These are phyloP conservation scores for Osmoderma eremita DNA, from an alignment of 2,888 invertebrate species.

Conservation along the genomic window DNA sequence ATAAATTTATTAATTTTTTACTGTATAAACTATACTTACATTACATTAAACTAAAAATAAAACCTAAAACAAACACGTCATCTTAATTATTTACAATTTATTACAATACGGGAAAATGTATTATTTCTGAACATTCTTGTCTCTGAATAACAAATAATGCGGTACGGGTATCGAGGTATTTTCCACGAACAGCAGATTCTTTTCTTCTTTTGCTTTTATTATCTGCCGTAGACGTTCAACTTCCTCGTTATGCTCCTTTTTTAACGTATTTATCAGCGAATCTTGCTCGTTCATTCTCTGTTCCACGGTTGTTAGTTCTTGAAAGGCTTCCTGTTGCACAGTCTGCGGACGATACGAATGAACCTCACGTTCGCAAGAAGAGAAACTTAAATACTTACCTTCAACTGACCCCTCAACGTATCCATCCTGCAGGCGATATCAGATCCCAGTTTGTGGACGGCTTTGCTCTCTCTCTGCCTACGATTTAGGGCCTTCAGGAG, in stretches of 20 bases:
- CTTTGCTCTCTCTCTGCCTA: constrained; percentile 59
- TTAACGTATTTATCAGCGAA: constrained; percentile 63
- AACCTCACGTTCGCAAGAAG: not conserved
- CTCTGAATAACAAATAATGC: constrained; percentile 59
- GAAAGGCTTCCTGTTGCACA: constrained; percentile 66
- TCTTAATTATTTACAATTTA: constrained; percentile 27
- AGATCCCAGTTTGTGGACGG: constrained; percentile 63
- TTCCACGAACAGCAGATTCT: constrained; percentile 56
- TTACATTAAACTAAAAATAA: not conserved
- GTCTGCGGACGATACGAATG: constrained; percentile 57
- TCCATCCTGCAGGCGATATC: constrained; percentile 66
- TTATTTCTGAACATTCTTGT: constrained; percentile 53
- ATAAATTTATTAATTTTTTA: not conserved
- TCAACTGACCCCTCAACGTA: constrained; percentile 64
- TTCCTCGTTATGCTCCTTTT: constrained; percentile 64
- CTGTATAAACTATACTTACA: not conserved
- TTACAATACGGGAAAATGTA: not conserved
- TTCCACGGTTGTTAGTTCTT: constrained; percentile 66
- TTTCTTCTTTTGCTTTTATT: constrained; percentile 64
- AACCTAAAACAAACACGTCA: constrained; percentile 1
- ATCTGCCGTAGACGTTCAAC: constrained; percentile 63
- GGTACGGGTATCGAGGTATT: constrained; percentile 57
- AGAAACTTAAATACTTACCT: constrained; percentile 56
- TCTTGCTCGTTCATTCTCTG: constrained; percentile 66
- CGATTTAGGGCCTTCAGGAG: constrained; percentile 62